phyloP scores from a whole-genome alignment of 2,113 vertebrate species.

The Dissostichus mawsoni region DNA sequence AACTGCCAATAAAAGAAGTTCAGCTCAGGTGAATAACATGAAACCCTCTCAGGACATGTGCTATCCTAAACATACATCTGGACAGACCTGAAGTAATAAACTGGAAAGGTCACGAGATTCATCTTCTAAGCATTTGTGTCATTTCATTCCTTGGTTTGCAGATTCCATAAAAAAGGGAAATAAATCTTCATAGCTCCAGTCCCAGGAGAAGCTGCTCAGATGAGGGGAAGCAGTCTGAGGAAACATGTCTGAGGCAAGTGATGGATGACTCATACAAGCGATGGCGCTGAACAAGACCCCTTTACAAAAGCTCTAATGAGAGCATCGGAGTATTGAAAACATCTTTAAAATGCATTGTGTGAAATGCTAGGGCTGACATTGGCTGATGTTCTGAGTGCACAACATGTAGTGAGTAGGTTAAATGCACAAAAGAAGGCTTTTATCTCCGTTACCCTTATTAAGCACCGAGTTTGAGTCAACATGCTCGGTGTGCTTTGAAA shows the following conservation, averaged over 20 bases:
- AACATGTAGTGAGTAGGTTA: neutral
- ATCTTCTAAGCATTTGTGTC: slow-evolving; percentile 13
- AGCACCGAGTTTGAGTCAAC: slow-evolving; percentile 8
- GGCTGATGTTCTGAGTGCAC: slow-evolving; percentile 20
- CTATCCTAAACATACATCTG: slow-evolving; percentile 6
- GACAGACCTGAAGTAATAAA: neutral
- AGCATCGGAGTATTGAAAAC: slow-evolving; percentile 16
- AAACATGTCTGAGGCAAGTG: slow-evolving; percentile 40
- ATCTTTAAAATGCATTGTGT: slow-evolving; percentile 29
- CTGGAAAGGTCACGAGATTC: slow-evolving; percentile 4
- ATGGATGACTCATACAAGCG: slow-evolving; percentile 54
- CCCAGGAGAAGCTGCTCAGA: slow-evolving; percentile 42
- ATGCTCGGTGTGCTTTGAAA: neutral
- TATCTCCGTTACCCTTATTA: slow-evolving; percentile 12
- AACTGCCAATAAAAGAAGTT: slow-evolving; percentile 29
- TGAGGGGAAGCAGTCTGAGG: slow-evolving; percentile 42
- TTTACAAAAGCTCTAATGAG: slow-evolving; percentile 53
- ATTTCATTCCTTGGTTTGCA: slow-evolving; percentile 46
- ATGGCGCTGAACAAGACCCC: slow-evolving; percentile 32
- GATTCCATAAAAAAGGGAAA: neutral
- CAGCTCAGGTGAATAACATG: slow-evolving; percentile 11
- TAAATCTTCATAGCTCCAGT: slow-evolving; percentile 29
- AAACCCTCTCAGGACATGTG: slow-evolving; percentile 2
- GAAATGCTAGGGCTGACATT: slow-evolving; percentile 15
- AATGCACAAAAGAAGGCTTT: slow-evolving; percentile 12